Conservation (phyloP, 2,797 vertebrate genomes). For the Pseudomugil gertrudae region DNA sequence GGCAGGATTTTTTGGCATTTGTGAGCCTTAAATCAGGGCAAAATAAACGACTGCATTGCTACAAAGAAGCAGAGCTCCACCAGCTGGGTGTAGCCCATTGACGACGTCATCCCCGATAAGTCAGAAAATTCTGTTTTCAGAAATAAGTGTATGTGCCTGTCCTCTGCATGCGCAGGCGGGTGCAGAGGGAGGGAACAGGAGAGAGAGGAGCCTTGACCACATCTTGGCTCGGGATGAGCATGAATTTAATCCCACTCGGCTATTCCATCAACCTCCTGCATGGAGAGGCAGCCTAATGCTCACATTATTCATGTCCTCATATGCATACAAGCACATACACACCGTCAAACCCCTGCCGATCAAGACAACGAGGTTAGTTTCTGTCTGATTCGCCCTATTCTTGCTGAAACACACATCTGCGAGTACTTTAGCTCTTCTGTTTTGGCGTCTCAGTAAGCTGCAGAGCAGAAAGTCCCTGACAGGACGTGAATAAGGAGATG, state of each 20-base stretch:
- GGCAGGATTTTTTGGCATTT: conserved; percentile 33
- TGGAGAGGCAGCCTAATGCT: conserved; percentile 40
- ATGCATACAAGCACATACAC: conserved; percentile 6
- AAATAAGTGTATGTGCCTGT: conserved; percentile 30
- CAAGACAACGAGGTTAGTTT: conserved; percentile 48
- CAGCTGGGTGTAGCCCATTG: conserved; percentile 43
- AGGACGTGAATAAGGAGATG: conserved; percentile 35
- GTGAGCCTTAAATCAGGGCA: conserved; percentile 31
- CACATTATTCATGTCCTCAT: conserved; percentile 31
- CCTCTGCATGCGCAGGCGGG: conserved; percentile 40
- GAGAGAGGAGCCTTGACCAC: conserved; percentile 64
- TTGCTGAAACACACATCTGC: conserved; percentile 70
- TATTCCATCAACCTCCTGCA: conserved; percentile 37
- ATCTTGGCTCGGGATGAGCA: conserved; percentile 56
- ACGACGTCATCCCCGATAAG: conserved; percentile 50
- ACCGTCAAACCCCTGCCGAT: conserved; percentile 54
- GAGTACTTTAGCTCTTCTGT: conserved; percentile 56
- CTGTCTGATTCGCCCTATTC: conserved; percentile 53
- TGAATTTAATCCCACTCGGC: conserved; percentile 49
- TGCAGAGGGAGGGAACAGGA: conserved; percentile 53
- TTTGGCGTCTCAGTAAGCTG: conserved; percentile 49
- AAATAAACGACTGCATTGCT: conserved; percentile 41
- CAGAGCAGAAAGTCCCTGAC: conserved; percentile 64
- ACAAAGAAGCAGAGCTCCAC: conserved; percentile 13
- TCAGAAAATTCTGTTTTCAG: conserved; percentile 38